Percentiles rank a stretch among this genome's conserved stretches.
phyloP scores from a whole-genome alignment of 2,797 vertebrate species.

The Triplophysa yarkandensis region DNA sequence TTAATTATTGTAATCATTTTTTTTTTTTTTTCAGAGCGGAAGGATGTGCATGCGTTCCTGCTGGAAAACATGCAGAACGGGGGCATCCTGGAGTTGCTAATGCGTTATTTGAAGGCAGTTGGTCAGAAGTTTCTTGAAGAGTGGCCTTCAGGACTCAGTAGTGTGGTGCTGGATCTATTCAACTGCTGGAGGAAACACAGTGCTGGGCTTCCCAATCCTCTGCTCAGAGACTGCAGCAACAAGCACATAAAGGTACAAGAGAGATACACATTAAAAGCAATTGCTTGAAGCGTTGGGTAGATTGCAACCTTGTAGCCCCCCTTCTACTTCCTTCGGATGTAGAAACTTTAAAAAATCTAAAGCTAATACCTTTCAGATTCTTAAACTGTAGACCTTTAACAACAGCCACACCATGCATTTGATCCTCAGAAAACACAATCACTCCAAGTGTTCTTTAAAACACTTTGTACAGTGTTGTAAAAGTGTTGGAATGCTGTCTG shows the following conservation, averaged over 20 bases:
- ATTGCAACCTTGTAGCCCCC: not conserved
- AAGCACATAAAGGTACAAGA: slow-evolving; percentile 84
- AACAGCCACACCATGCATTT: too few relatives aligned
- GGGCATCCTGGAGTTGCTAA: slow-evolving; percentile 91
- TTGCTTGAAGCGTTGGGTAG: not conserved
- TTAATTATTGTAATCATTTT: not conserved
- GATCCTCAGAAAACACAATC: too few relatives aligned
- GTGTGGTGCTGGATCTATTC: slow-evolving; percentile 87
- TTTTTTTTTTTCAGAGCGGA: slow-evolving; percentile 78
- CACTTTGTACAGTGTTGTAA: too few relatives aligned
- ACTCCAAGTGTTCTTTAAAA: too few relatives aligned
- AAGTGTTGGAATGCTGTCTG: too few relatives aligned
- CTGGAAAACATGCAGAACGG: slow-evolving; percentile 87
- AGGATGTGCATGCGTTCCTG: slow-evolving; percentile 90
- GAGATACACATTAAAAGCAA: not conserved
- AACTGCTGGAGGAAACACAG: slow-evolving; percentile 92
- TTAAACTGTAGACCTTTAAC: not conserved
- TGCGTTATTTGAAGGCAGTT: slow-evolving; percentile 91
- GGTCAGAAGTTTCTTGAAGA: slow-evolving; percentile 86
- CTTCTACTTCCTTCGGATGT: too few relatives aligned
- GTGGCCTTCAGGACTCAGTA: slow-evolving; percentile 87
- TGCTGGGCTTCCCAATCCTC: slow-evolving; percentile 89
- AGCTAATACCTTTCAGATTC: too few relatives aligned
- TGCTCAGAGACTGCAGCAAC: slow-evolving; percentile 88
- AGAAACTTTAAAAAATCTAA: too few relatives aligned